Conservation (phyloP, 2,888 invertebrate species). For the Muscina levida region DNA sequence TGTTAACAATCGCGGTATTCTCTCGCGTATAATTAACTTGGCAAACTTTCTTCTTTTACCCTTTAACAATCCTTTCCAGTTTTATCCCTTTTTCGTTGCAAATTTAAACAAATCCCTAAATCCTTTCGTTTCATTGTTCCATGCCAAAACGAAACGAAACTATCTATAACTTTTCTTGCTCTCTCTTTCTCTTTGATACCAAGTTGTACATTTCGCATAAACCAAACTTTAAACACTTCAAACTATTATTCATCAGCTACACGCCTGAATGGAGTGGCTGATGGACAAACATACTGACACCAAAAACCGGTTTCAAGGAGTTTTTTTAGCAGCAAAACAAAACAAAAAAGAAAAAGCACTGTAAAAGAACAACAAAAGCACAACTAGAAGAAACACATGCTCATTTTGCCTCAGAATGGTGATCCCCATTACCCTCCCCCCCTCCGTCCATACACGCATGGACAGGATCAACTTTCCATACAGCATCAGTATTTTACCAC, state of each 20-base stretch:
- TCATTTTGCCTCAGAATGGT: neutral
- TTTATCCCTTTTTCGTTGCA: too few species aligned
- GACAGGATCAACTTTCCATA: neutral
- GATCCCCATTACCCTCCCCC: constrained; percentile 3
- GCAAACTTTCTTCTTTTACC: too few species aligned
- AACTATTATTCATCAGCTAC: constrained; percentile 49
- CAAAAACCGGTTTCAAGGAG: constrained; percentile 64
- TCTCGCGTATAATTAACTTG: too few species aligned
- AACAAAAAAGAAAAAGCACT: constrained; percentile 37
- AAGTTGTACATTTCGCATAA: neutral
- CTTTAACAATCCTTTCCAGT: too few species aligned
- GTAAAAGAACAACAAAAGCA: constrained; percentile 36
- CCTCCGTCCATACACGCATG: neutral
- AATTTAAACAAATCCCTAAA: too few species aligned
- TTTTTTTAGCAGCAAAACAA: constrained; percentile 49
- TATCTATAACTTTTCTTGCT: too few species aligned
- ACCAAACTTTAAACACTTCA: constrained; percentile 22
- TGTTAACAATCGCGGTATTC: too few species aligned
- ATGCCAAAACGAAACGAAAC: too few species aligned
- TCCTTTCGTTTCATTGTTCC: too few species aligned
- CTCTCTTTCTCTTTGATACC: too few species aligned
- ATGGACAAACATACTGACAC: constrained; percentile 44
- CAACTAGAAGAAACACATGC: constrained; percentile 40
- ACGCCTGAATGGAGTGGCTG: constrained; percentile 54
- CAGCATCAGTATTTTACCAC: constrained; percentile 20